Conservation (phyloP, 1,140 invertebrate species). For the Neodiprion virginianus region DNA sequence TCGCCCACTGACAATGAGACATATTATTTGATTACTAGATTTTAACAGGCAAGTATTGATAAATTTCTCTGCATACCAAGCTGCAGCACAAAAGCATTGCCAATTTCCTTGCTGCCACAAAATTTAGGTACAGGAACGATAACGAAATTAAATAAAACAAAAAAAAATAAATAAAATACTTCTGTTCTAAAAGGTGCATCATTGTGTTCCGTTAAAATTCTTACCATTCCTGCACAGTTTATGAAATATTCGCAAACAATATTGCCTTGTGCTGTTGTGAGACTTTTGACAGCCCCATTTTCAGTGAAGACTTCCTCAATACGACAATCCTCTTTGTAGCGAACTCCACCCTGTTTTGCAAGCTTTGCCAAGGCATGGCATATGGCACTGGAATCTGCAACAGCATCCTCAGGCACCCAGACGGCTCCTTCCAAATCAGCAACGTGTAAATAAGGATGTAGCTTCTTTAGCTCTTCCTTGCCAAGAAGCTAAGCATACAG, state of each 20-base stretch:
- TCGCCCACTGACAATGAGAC: conserved; percentile 74
- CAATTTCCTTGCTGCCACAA: conserved; percentile 3
- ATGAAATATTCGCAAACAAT: conserved; percentile 77
- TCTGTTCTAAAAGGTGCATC: too few relatives aligned
- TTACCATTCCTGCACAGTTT: conserved; percentile 77
- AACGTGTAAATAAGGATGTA: conserved; percentile 69
- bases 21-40: conserved; percentile 12
- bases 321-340: conserved; percentile 68
- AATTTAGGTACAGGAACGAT: neutral
- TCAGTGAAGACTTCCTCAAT: conserved; percentile 67
- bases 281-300: conserved; percentile 65
- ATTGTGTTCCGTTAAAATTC: conserved; percentile 18
- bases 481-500: conserved; percentile 44
- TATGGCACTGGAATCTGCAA: conserved; percentile 70
- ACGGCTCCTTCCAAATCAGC: conserved; percentile 76
- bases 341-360: conserved; percentile 67
- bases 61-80: too few relatives aligned
- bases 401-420: conserved; percentile 78
- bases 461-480: conserved; percentile 54
- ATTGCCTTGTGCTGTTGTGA: conserved; percentile 67
- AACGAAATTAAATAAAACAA: conserved; percentile 15
- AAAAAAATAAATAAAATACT: neutral
- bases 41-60: neutral
- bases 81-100: neutral
- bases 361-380: conserved; percentile 67